phyloP scores from a whole-genome alignment of 2,888 invertebrate genomes.

The Rutpela maculata region DNA sequence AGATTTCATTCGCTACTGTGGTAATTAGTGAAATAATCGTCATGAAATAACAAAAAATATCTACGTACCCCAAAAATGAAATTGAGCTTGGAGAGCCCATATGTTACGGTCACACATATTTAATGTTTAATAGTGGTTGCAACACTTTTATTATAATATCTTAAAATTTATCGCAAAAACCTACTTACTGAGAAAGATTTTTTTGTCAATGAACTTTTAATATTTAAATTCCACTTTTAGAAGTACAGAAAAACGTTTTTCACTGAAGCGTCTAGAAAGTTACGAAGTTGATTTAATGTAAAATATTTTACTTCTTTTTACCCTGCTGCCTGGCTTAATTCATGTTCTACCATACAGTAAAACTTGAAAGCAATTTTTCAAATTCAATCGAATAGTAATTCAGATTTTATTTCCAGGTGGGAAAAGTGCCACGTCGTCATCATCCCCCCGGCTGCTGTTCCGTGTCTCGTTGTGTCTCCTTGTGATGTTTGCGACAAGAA shows the following conservation, averaged over 20 bases:
- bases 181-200: not conserved
- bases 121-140: no score
- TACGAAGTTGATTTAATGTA: not conserved
- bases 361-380: not conserved
- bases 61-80: no score
- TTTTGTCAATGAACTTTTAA: not conserved
- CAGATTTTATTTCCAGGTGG: slow-evolving; percentile 49
- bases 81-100: no score
- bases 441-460: slow-evolving; percentile 42
- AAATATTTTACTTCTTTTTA: not conserved
- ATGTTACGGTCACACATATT: no score
- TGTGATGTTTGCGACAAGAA: slow-evolving; percentile 35
- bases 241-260: not conserved
- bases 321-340: not conserved
- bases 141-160: no score
- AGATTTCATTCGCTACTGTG: no score
- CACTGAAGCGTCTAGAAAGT: not conserved
- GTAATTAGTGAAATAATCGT: no score
- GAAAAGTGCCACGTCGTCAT: slow-evolving; percentile 39
- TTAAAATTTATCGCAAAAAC: not conserved
- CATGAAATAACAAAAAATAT: no score
- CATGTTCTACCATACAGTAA: not conserved
- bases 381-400: not conserved
- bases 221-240: not conserved
- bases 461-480: slow-evolving; percentile 37